Conservation (phyloP, 37 sponge, comb jelly and placozoan genomes). For the Cliona cf. orientalis region DNA sequence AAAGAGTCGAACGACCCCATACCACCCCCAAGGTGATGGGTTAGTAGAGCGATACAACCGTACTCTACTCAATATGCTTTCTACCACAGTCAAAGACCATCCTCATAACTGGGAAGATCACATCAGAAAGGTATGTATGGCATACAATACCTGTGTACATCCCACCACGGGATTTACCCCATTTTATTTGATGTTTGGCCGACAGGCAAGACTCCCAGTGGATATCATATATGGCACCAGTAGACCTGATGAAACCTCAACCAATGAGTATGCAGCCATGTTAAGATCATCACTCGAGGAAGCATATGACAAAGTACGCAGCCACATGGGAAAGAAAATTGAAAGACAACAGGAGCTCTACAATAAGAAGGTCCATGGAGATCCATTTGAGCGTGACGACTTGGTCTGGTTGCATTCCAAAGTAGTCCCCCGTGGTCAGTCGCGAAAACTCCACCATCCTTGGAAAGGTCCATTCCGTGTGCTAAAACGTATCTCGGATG, state of each 20-base stretch:
- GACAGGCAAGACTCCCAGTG: constrained; percentile 43
- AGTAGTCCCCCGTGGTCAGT: neutral
- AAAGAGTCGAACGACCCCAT: constrained; percentile 53
- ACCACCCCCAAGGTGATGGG: constrained; percentile 68
- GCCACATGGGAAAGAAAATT: neutral
- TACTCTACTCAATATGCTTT: constrained; percentile 37
- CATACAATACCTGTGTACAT: constrained; percentile 56
- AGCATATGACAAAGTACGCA: constrained; percentile 17
- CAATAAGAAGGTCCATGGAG: constrained; percentile 34
- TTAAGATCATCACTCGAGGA: constrained; percentile 1
- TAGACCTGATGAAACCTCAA: neutral
- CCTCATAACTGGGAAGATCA: constrained; percentile 51
- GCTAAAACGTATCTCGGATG: constrained; percentile 18
- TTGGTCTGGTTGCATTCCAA: constrained; percentile 35
- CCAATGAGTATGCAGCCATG: constrained; percentile 25
- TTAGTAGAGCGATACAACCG: constrained; percentile 64
- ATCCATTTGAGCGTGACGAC: constrained; percentile 35
- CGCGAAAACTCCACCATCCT: constrained; percentile 36
- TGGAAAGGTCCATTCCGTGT: constrained; percentile 47
- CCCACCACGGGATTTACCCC: constrained; percentile 31
- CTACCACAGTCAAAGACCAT: constrained; percentile 13
- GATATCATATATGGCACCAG: constrained; percentile 11
- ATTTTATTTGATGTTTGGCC: constrained; percentile 59
- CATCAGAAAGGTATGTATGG: constrained; percentile 43
- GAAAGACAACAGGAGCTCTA: constrained; percentile 35